phyloP scores from a whole-genome alignment of 2,797 vertebrate species.

The Falco biarmicus region DNA sequence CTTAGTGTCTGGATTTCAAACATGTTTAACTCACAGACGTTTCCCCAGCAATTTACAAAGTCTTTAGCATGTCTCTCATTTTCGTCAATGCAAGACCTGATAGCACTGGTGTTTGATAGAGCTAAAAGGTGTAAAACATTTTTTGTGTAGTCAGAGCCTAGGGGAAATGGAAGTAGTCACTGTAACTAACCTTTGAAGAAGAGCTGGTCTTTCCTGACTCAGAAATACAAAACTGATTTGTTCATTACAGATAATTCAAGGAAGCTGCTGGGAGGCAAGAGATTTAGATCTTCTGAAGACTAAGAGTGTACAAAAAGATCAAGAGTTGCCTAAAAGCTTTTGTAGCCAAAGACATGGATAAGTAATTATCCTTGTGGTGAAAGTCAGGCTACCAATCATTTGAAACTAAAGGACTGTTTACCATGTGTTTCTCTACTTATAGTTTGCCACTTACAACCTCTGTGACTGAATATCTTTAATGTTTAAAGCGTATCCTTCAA shows the following conservation, averaged over 20 bases:
- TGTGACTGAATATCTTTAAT: not conserved
- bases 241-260: not conserved
- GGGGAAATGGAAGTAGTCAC: not conserved
- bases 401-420: not conserved
- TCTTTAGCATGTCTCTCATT: not conserved
- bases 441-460: not conserved
- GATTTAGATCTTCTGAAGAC: not conserved
- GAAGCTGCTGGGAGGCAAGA: not conserved
- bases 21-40: not conserved
- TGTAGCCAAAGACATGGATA: not conserved
- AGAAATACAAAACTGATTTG: not conserved
- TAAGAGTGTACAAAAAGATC: not conserved
- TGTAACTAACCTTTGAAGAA: constrained; percentile 16
- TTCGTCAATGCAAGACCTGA: not conserved
- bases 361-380: not conserved
- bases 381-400: not conserved
- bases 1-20: not conserved
- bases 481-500: not conserved
- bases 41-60: not conserved
- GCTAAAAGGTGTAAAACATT: not conserved
- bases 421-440: not conserved
- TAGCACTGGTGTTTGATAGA: not conserved
- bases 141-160: not conserved
- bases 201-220: constrained; percentile 1
- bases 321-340: not conserved